A percentile compares a stretch with the other conserved stretches of the same genome.
These are phyloP conservation scores for Nipponia nippon DNA, from an alignment of 2,113 vertebrate genomes.

Conservation along the genomic window DNA sequence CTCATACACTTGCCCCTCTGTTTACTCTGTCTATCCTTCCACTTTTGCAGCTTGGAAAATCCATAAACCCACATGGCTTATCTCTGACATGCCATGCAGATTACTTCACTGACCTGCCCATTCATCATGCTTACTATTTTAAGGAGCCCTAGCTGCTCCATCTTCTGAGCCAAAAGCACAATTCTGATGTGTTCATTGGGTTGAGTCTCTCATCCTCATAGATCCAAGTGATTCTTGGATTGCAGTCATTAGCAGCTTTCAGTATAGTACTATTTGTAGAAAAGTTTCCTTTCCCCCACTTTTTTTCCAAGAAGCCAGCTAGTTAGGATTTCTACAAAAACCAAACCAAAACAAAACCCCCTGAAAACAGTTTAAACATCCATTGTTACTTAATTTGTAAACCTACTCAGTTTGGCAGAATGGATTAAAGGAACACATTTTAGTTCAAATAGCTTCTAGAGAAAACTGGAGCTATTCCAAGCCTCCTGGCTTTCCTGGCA, in stretches of 20 bases:
- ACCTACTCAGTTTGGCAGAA: neutral
- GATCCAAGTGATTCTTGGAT: neutral
- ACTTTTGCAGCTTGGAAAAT: neutral
- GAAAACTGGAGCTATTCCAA: neutral
- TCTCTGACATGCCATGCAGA: neutral
- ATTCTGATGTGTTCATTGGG: neutral
- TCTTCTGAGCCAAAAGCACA: neutral
- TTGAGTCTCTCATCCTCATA: neutral
- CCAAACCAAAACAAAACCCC: accelerated
- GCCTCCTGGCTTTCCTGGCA: neutral
- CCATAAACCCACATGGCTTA: neutral
- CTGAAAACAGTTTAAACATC: neutral
- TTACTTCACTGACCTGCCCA: neutral
- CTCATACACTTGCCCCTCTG: neutral
- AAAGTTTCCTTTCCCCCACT: neutral
- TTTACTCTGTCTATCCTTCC: neutral
- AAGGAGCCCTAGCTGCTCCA: neutral
- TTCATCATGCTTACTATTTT: neutral
- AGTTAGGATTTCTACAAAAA: neutral
- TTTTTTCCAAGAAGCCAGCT: neutral
- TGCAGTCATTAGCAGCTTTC: neutral
- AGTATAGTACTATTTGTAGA: neutral
- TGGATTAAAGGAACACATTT: neutral
- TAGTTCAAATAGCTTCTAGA: neutral
- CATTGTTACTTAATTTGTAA: neutral